Base-by-base conservation (phyloP, 2,113 vertebrate species). In the Engraulis encrasicolus region DNA sequence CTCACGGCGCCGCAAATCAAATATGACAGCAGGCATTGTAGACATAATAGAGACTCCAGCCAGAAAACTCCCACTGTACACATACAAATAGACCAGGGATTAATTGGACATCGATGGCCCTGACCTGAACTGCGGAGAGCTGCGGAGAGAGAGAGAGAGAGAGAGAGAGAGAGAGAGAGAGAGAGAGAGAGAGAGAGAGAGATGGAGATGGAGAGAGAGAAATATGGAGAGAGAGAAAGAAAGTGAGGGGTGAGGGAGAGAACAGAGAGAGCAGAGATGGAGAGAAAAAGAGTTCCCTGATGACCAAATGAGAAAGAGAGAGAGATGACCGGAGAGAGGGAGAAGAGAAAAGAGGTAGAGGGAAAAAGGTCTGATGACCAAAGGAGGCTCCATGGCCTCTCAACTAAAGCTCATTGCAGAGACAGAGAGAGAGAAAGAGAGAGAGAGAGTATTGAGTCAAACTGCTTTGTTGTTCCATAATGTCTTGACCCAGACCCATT, bases 21-120 rank as follows among this genome's bases (percentile, higher is more conserved):
- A 91, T 90, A 88, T 90, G 91, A 90, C 91, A 91, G 89, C 84
- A 52, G 84, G 87, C 83, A 89, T 90, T 91, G 89, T 90, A 85
- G 83, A 86, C 87, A 87, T 90, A 88, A 91, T 90, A 85, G 89
- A 81, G 84, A 89, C 87, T 85, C 84, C 58, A 85, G 84, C 83
- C 80, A 86, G 82, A 88, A 86, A 86, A 84, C 81, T n/a, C 83
- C 81, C 85, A 85, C 85, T 87, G 85, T 86, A 83, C 84, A 88
- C 86, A 89, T 81, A 84, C 89, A 90, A 90, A 87, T 89, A 89
- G 89, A 88, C 88, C 48, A 45, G 50, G 83, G 88, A 86, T 86
- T 89, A 90, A 90, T 89, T 89, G 86, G 88, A 89, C 87, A 90
- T 50, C 52, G 81, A 80, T 86, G 82, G 34, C 81, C 81, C 14